Evolutionary conservation across 2,888 invertebrate genomes (phyloP).

Genomic region (Heterodera filipjevi): DNA sequence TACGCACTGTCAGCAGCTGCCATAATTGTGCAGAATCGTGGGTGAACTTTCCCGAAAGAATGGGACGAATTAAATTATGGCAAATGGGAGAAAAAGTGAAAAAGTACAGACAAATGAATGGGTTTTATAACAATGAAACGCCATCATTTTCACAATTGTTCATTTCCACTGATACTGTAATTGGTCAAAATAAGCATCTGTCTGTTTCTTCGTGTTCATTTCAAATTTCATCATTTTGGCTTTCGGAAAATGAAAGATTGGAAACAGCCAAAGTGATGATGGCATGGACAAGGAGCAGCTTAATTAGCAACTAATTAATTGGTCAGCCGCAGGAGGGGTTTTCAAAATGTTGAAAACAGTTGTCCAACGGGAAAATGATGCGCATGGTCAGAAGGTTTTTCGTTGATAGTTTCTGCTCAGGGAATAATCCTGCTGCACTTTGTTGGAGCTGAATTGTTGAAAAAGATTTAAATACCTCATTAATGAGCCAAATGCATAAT

Average conservation of each 20-base stretch:
- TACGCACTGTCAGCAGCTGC: constrained; percentile 54
- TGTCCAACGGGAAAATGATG: constrained; percentile 28
- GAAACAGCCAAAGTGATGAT: constrained; percentile 20
- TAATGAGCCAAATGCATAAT: not conserved
- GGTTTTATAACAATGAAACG: no score
- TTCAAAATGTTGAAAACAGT: constrained; percentile 13
- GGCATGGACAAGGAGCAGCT: constrained; percentile 20
- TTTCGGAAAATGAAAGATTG: no score
- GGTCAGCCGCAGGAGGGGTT: no score
- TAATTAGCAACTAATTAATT: not conserved
- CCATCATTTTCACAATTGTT: no score
- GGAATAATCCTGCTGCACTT: constrained; percentile 4
- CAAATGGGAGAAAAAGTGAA: not conserved
- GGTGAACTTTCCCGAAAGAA: constrained; percentile 77
- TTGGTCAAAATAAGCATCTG: no score
- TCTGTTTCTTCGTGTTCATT: no score
- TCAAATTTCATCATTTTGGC: no score
- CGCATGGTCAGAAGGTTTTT: constrained; percentile 22
- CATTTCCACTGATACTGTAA: no score
- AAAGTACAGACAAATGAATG: no score
- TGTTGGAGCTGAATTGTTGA: constrained; percentile 21
- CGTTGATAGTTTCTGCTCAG: constrained; percentile 18
- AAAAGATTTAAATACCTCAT: no score
- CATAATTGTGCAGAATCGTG: constrained; percentile 85
- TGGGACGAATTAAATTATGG: constrained; percentile 42